Percentiles rank a stretch among this genome's conserved stretches.
These are phyloP conservation scores for Hypsibius dujardini DNA, from an alignment of 1,140 invertebrate genomes.

Conservation along the genomic window DNA sequence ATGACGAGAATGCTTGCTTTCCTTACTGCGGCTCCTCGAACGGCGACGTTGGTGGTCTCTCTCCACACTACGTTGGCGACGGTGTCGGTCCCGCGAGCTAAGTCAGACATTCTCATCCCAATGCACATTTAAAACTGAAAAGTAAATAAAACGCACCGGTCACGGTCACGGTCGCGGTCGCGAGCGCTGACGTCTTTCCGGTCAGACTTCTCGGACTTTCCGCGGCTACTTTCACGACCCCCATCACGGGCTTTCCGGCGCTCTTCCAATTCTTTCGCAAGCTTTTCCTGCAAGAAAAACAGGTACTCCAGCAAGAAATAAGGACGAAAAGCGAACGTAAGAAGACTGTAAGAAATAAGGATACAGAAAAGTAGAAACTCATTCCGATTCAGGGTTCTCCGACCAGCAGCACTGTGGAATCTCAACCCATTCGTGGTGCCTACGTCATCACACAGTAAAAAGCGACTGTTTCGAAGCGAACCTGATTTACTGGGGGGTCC, in stretches of 20 bases:
- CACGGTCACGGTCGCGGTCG: constrained; percentile 20
- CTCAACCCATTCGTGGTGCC: too few relatives aligned
- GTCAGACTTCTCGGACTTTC: constrained; percentile 20
- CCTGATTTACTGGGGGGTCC: too few relatives aligned
- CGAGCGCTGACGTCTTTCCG: neutral
- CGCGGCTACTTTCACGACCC: constrained; percentile 25
- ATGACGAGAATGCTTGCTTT: neutral
- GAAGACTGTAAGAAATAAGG: too few relatives aligned
- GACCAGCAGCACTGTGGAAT: too few relatives aligned
- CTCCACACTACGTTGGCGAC: neutral
- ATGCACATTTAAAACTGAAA: neutral
- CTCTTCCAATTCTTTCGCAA: constrained; percentile 30
- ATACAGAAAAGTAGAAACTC: too few relatives aligned
- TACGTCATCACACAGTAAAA: too few relatives aligned
- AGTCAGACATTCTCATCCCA: neutral
- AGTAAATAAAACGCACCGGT: neutral
- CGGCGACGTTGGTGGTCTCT: neutral
- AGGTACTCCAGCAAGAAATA: constrained; percentile 14
- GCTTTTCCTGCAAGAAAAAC: constrained; percentile 21
- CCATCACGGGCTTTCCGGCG: constrained; percentile 22
- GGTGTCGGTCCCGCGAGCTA: neutral
- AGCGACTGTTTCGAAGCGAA: too few relatives aligned
- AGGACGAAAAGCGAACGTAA: too few relatives aligned
- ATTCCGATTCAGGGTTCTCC: too few relatives aligned
- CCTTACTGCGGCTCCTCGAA: neutral